Conservation (phyloP, 1,140 invertebrate species). For the Spodoptera litura region DNA sequence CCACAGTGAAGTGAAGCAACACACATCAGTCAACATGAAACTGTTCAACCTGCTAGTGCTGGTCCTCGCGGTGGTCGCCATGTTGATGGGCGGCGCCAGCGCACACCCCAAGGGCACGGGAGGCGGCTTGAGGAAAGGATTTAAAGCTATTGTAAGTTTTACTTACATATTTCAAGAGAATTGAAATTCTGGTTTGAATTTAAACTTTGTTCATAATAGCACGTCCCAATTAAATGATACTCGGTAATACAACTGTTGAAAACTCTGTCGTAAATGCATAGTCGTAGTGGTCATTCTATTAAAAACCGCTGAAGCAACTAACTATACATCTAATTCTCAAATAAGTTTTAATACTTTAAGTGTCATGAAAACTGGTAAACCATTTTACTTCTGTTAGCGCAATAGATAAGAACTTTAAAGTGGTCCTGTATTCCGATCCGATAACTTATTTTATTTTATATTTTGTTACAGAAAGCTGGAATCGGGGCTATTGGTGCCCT, state of each 20-base stretch:
- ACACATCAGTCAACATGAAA: constrained; percentile 44
- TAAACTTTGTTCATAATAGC: not conserved
- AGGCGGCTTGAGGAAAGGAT: constrained; percentile 60
- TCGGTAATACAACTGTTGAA: no score
- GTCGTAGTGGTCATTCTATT: no score
- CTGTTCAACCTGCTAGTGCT: constrained; percentile 54
- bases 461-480: constrained; percentile 43
- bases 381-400: no score
- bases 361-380: no score
- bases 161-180: not conserved
- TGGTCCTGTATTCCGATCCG: not conserved
- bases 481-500: constrained; percentile 50
- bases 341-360: no score
- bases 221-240: not conserved
- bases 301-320: no score
- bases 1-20: not conserved
- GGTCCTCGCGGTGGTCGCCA: constrained; percentile 55
- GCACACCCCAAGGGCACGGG: constrained; percentile 58
- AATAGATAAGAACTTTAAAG: not conserved
- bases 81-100: constrained; percentile 49
- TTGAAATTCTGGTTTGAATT: no score
- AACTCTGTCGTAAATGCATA: no score
- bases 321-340: no score
- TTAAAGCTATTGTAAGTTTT: constrained; percentile 60
- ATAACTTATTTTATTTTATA: not conserved